Conservation (phyloP, 2,113 vertebrate species). For the Myodes glareolus region DNA sequence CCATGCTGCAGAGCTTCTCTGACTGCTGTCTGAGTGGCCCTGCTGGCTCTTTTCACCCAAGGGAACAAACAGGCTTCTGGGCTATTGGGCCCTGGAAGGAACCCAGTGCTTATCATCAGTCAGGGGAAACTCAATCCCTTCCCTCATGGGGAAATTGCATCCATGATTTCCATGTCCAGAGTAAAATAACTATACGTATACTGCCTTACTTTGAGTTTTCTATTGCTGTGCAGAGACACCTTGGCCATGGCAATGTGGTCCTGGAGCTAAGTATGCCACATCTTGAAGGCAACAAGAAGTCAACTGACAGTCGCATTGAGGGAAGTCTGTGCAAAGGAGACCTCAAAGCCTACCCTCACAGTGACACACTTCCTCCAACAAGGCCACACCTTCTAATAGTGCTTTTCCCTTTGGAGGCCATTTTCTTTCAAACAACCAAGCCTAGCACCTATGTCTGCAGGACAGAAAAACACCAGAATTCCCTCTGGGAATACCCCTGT, state of each 20-base stretch:
- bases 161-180: rapidly evolving
- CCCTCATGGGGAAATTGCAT: background rate
- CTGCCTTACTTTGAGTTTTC: too few relatives aligned
- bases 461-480: background rate
- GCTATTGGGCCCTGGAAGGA: background rate
- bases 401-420: too few relatives aligned
- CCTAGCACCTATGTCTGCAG: rapidly evolving
- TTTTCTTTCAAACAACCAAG: too few relatives aligned
- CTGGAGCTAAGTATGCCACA: too few relatives aligned
- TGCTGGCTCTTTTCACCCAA: background rate
- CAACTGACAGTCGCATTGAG: too few relatives aligned
- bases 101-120: background rate
- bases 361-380: too few relatives aligned
- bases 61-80: background rate
- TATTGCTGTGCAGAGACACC: too few relatives aligned
- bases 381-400: too few relatives aligned
- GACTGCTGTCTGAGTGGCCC: background rate
- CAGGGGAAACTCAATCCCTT: background rate
- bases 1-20: background rate
- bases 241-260: too few relatives aligned
- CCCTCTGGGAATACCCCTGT: background rate
- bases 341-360: too few relatives aligned
- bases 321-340: too few relatives aligned
- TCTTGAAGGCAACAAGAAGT: too few relatives aligned
- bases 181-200: background rate